phyloP scores from a whole-genome alignment of 1,140 invertebrate genomes.

The Heliothis virescens region DNA sequence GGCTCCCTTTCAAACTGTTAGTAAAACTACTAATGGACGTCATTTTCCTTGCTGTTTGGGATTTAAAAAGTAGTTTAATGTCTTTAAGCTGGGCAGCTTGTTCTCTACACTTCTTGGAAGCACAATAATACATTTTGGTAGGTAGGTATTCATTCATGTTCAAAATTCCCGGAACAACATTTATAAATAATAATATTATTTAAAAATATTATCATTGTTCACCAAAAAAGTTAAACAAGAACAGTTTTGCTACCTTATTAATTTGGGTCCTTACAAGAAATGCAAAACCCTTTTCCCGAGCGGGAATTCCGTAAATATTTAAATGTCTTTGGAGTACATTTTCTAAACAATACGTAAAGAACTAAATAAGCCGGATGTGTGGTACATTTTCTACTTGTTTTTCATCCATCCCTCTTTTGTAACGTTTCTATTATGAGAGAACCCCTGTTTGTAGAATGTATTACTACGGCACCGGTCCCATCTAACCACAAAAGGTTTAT shows the following conservation, averaged over 20 bases:
- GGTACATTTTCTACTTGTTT: conserved; percentile 48
- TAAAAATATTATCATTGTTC: no score
- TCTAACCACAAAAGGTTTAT: conserved; percentile 51
- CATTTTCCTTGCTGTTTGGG: neutral
- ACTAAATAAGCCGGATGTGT: conserved; percentile 41
- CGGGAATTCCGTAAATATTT: neutral
- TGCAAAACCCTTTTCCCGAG: neutral
- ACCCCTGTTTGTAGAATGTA: conserved; percentile 52
- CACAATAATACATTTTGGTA: no score
- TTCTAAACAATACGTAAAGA: conserved; percentile 22
- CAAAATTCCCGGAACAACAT: no score
- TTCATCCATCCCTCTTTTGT: conserved; percentile 52
- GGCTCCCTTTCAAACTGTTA: conserved; percentile 6
- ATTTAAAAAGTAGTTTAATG: neutral
- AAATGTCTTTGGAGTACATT: conserved; percentile 6
- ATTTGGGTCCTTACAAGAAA: no score
- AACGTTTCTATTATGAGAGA: conserved; percentile 49
- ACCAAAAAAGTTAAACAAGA: no score
- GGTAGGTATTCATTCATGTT: no score
- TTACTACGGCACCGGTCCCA: conserved; percentile 46
- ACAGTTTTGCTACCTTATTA: no score
- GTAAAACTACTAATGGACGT: conserved; percentile 8
- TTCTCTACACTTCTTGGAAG: no score
- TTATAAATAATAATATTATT: no score
- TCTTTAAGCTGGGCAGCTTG: neutral